Evolutionary conservation across 1,140 invertebrate genomes (phyloP).

Genomic region (Nasonia vitripennis): DNA sequence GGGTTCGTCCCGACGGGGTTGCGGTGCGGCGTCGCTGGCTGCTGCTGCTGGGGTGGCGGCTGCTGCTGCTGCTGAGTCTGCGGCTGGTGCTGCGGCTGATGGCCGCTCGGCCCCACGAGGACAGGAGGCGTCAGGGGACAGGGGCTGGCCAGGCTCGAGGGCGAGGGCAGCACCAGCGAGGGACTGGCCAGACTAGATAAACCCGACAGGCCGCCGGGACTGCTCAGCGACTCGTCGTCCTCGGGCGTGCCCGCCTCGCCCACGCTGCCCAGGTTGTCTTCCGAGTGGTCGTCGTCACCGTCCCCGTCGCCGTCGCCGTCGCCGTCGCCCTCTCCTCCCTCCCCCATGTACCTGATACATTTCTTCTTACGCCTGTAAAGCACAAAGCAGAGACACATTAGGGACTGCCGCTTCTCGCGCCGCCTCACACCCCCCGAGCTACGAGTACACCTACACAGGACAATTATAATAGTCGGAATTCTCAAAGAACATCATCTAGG

Average conservation of each 20-base stretch:
- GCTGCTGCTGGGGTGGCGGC: conserved; percentile 55
- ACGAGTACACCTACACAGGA: not conserved
- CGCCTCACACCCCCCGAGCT: not conserved
- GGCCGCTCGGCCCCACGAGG: conserved; percentile 40
- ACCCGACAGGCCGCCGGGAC: conserved; percentile 84
- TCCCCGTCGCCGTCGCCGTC: conserved; percentile 81
- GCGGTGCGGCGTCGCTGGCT: conserved; percentile 76
- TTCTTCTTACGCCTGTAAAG: conserved; percentile 97
- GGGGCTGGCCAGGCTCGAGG: conserved; percentile 82
- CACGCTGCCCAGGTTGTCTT: conserved; percentile 87
- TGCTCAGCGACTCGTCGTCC: conserved; percentile 85
- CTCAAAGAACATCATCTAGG: conserved; percentile 41
- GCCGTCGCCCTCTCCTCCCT: conserved; percentile 82
- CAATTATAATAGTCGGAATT: not conserved
- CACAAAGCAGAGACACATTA: conserved; percentile 45
- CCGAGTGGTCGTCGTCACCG: conserved; percentile 81
- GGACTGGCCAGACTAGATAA: conserved; percentile 87
- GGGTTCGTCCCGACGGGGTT: conserved; percentile 93
- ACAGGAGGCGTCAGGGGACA: conserved; percentile 74
- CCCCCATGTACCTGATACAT: conserved; percentile 94
- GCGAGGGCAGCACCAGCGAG: conserved; percentile 80
- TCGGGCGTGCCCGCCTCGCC: conserved; percentile 82
- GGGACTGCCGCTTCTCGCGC: not conserved
- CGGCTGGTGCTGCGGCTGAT: conserved; percentile 17
- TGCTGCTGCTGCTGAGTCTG: conserved; percentile 38